These are phyloP conservation scores for Anaspis maculata DNA, from an alignment of 2,888 invertebrate genomes.

Conservation along the genomic window DNA sequence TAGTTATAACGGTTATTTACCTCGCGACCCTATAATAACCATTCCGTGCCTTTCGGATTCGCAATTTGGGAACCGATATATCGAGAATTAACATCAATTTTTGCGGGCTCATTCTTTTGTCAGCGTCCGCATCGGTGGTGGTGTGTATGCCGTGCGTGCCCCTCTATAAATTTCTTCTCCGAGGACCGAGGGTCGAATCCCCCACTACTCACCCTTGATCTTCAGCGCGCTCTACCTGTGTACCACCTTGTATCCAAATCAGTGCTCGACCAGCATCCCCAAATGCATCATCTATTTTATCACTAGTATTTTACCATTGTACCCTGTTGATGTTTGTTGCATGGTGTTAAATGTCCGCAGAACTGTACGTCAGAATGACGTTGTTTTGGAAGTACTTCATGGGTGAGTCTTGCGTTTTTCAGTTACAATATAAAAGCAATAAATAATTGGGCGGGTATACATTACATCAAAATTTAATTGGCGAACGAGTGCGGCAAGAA, in stretches of 20 bases:
- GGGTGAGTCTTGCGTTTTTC: conserved; percentile 24
- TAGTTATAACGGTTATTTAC: conserved; percentile 10
- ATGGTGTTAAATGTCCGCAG: conserved; percentile 28
- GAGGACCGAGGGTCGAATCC: conserved; percentile 24
- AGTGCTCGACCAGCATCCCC: too few relatives aligned
- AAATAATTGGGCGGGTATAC: too few relatives aligned
- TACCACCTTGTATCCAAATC: too few relatives aligned
- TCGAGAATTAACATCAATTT: conserved; percentile 34
- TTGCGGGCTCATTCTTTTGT: conserved; percentile 27
- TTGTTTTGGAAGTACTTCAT: conserved; percentile 27
- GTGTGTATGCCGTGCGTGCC: too few relatives aligned
- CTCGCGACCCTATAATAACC: too few relatives aligned
- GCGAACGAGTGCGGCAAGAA: conserved; percentile 5
- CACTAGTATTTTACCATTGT: too few relatives aligned
- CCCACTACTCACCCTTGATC: conserved; percentile 23
- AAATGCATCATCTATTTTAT: too few relatives aligned
- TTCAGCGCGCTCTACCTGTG: too few relatives aligned
- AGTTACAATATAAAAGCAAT: not conserved
- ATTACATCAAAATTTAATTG: too few relatives aligned
- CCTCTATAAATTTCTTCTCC: conserved; percentile 23
- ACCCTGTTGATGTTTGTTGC: too few relatives aligned
- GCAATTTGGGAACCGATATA: conserved; percentile 19
- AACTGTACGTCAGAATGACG: conserved; percentile 30
- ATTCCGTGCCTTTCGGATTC: conserved; percentile 4
- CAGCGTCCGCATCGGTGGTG: too few relatives aligned